These are phyloP conservation scores for Podarcis cretensis DNA, from an alignment of 2,113 vertebrate species.

Conservation along the genomic window DNA sequence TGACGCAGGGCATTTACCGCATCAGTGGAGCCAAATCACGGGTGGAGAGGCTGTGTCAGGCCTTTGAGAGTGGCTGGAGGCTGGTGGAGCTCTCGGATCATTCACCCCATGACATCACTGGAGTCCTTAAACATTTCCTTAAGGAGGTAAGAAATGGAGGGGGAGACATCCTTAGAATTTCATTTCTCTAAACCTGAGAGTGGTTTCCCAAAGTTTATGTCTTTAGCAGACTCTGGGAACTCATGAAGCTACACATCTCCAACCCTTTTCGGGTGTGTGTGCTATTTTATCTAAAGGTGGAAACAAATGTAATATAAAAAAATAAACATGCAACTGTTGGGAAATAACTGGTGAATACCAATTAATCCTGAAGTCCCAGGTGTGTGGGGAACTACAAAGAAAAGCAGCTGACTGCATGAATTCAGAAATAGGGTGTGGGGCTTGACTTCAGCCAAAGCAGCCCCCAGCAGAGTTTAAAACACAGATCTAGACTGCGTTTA, in stretches of 20 bases:
- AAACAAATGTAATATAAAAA: background rate
- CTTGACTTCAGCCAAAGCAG: too few species aligned
- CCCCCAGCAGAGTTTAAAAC: too few species aligned
- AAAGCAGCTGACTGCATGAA: too few species aligned
- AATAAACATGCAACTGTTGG: background rate
- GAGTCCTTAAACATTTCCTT: slow-evolving; percentile 91
- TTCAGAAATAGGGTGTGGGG: too few species aligned
- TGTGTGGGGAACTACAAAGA: too few species aligned
- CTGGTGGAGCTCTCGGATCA: slow-evolving; percentile 89
- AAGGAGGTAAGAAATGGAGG: slow-evolving; percentile 82
- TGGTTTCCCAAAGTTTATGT: background rate
- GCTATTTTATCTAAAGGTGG: background rate
- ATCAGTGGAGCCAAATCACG: slow-evolving; percentile 91
- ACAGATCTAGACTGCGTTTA: too few species aligned
- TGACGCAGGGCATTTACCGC: slow-evolving; percentile 87
- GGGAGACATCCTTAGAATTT: background rate
- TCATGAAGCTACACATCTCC: too few species aligned
- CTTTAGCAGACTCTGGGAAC: background rate
- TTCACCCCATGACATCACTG: slow-evolving; percentile 90
- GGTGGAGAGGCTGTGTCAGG: slow-evolving; percentile 88
- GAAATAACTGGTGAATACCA: background rate
- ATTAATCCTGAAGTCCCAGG: too few species aligned
- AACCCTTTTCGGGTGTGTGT: background rate
- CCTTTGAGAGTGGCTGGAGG: slow-evolving; percentile 85
- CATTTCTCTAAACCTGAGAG: background rate